Evolutionary conservation across 1,140 invertebrate genomes (phyloP).

Genomic region (Diachasmimorpha longicaudata): DNA sequence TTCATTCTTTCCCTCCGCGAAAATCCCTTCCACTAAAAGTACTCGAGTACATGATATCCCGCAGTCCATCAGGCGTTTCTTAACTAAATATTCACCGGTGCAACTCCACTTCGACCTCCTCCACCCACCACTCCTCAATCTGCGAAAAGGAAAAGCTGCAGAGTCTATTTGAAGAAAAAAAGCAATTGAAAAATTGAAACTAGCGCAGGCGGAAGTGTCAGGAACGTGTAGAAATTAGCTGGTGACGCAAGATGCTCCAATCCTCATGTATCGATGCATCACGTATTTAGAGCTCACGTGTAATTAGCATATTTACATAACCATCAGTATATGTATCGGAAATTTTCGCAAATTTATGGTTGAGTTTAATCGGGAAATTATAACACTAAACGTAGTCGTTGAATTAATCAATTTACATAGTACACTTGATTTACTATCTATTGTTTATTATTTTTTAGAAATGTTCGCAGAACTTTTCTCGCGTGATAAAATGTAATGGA

Average conservation of each 20-base stretch:
- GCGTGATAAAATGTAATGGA: too few relatives aligned
- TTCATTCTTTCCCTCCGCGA: too few relatives aligned
- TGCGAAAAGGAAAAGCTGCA: background rate
- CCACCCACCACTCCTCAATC: background rate
- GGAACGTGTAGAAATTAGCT: constrained; percentile 1
- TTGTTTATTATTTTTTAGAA: too few relatives aligned
- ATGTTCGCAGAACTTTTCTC: too few relatives aligned
- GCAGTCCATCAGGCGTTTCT: too few relatives aligned
- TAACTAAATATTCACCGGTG: too few relatives aligned
- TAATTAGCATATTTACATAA: background rate
- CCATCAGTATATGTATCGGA: background rate
- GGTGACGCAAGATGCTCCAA: background rate
- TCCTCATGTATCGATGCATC: background rate
- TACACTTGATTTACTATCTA: too few relatives aligned
- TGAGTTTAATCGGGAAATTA: background rate
- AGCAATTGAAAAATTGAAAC: background rate
- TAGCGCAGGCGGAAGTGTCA: background rate
- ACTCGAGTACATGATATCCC: too few relatives aligned
- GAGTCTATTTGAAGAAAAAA: background rate
- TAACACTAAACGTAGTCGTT: too few relatives aligned
- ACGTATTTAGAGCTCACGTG: background rate
- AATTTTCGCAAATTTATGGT: background rate
- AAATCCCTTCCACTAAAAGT: too few relatives aligned
- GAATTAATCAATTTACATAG: too few relatives aligned
- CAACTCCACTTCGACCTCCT: too few relatives aligned